phyloP scores from a whole-genome alignment of 2,113 vertebrate genomes.

The Leptocoma aspasia region DNA sequence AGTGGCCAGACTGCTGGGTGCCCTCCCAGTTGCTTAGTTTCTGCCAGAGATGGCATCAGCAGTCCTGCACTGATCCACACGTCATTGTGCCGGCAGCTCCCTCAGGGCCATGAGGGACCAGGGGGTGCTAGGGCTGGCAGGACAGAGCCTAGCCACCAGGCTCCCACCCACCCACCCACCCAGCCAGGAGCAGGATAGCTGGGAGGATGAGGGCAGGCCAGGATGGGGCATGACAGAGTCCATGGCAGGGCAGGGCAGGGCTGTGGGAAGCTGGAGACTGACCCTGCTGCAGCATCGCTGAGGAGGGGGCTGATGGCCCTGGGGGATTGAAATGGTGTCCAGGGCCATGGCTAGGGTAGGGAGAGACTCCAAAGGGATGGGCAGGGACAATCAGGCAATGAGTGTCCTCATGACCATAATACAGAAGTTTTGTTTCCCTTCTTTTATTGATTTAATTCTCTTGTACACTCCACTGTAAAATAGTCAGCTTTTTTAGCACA shows the following conservation, averaged over 20 bases:
- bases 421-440: neutral
- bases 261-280: neutral
- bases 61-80: neutral
- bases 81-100: fast-evolving
- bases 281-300: neutral
- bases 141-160: neutral
- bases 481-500: neutral
- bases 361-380: fast-evolving
- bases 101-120: neutral
- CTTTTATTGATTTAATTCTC: neutral
- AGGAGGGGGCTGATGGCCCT: neutral
- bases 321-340: too few species aligned
- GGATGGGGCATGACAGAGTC: too few species aligned
- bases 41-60: neutral
- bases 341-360: neutral
- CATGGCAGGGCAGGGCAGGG: neutral
- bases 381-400: fast-evolving
- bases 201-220: fast-evolving
- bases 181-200: neutral
- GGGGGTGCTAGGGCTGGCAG: fast-evolving
- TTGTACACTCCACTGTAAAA: neutral
- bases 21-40: neutral
- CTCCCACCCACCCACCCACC: fast-evolving
- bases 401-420: neutral
- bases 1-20: fast-evolving